Evolutionary conservation across 2,113 vertebrate species (phyloP).

Genomic region (Callopanchax toddi): DNA sequence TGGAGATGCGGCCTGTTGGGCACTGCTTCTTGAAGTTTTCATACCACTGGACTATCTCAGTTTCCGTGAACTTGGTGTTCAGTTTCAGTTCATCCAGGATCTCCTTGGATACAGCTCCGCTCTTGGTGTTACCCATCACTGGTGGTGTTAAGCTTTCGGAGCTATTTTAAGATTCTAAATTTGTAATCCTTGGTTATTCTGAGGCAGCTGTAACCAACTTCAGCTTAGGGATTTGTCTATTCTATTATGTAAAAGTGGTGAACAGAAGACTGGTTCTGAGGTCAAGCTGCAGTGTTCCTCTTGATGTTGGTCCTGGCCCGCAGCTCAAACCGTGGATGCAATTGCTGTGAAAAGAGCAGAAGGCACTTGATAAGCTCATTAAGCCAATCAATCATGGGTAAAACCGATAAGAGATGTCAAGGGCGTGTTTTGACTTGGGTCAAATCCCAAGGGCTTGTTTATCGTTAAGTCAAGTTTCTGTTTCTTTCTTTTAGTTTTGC

Average conservation of each 20-base stretch:
- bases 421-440: conserved; percentile 13
- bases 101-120: conserved; percentile 72
- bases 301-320: conserved; percentile 27
- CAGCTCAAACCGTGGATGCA: conserved; percentile 10
- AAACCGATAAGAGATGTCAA: conserved; percentile 30
- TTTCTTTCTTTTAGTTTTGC: conserved; percentile 1
- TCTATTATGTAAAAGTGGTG: conserved; percentile 4
- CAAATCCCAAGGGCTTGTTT: conserved; percentile 8
- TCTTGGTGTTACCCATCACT: conserved; percentile 76
- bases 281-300: background rate
- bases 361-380: conserved; percentile 49
- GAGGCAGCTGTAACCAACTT: background rate
- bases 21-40: conserved; percentile 95
- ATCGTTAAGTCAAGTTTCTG: background rate
- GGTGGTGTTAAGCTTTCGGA: conserved; percentile 10
- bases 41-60: conserved; percentile 76
- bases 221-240: conserved; percentile 2
- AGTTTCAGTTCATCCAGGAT: conserved; percentile 78
- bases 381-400: conserved; percentile 45
- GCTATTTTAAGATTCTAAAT: background rate
- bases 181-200: conserved; percentile 1
- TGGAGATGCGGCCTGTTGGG: conserved; percentile 88
- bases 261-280: background rate
- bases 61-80: conserved; percentile 76
- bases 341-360: conserved; percentile 56